Base-by-base conservation (phyloP, 2,113 vertebrate species). In the Gallinago undulata region DNA sequence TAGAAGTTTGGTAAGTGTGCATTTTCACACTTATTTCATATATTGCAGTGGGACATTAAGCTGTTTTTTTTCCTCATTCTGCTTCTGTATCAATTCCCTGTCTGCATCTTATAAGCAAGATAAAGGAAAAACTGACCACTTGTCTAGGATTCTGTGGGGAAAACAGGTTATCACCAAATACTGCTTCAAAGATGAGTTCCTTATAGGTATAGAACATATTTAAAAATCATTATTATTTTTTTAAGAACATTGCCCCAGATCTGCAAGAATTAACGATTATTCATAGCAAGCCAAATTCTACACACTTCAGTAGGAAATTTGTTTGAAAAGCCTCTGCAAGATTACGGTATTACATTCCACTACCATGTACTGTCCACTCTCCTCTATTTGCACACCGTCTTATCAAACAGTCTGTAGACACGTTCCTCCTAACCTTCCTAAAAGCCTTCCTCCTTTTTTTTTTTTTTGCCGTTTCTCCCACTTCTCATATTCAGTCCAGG, bases 81-180 rank as follows among this genome's bases (percentile, higher is more conserved):
- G 66, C 33, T 84, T 48, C 79, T 81, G 0, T 66, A 81, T 53
- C n/a, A 89, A 11, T 81, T 89, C 60, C 84, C 89, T 80, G 25
- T 48, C 37, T 83, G 53, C 28, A 82, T 87, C 68, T 93, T 88
- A 85, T 66, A 79, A 90, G 67, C 13, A 96, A 91, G 82, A 82
- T 45, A 75, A 74, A 78, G 45, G 68, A 59, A 97, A 97, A 95
- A n/a, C 31, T 51, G 81, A 60, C 7, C 16, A 67, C 5, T 73
- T 80, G 51, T 75, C 86, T n/a, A 92, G 41, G 76, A 86, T 84
- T 86, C 31, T 63, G 41, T 59, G 6, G 10, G 63, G 31, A 93
- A 89, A 91, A 82, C 6, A 81, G 27, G 41, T 94, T 91, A 55
- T 93, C 73, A 76, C 63, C 43, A 94, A 87, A 78, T 28, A 82